Evolutionary conservation across 2,797 vertebrate genomes (phyloP).

Genomic region (Streptopelia turtur): DNA sequence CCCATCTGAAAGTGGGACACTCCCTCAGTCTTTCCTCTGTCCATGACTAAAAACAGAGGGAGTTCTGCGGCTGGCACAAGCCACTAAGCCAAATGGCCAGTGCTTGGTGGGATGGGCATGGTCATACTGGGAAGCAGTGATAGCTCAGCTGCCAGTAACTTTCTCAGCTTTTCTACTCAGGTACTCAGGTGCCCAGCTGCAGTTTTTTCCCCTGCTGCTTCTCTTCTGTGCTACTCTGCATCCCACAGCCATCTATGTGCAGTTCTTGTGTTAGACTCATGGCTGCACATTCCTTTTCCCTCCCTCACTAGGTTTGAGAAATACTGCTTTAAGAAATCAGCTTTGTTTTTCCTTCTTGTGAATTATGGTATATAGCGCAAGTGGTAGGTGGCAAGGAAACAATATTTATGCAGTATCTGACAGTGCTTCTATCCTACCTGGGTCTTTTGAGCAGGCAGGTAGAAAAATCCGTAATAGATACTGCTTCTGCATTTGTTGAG

Average conservation of each 20-base stretch:
- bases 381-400: neutral
- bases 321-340: neutral
- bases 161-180: neutral
- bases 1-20: too few relatives aligned
- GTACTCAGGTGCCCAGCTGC: neutral
- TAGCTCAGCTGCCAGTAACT: neutral
- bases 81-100: neutral
- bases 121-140: neutral
- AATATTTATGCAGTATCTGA: neutral
- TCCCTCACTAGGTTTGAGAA: neutral
- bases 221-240: neutral
- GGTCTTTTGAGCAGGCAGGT: neutral
- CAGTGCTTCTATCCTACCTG: neutral
- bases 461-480: neutral
- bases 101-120: rapidly evolving
- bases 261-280: rapidly evolving
- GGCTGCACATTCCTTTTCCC: neutral
- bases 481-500: neutral
- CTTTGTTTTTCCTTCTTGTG: neutral
- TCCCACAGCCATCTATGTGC: neutral
- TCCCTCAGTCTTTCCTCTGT: neutral
- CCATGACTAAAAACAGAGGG: rapidly evolving
- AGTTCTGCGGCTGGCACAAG: neutral
- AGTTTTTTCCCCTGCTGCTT: neutral
- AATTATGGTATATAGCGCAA: neutral